These are phyloP conservation scores for Drosophila meridiana DNA, from an alignment of 2,888 invertebrate species.

Conservation along the genomic window DNA sequence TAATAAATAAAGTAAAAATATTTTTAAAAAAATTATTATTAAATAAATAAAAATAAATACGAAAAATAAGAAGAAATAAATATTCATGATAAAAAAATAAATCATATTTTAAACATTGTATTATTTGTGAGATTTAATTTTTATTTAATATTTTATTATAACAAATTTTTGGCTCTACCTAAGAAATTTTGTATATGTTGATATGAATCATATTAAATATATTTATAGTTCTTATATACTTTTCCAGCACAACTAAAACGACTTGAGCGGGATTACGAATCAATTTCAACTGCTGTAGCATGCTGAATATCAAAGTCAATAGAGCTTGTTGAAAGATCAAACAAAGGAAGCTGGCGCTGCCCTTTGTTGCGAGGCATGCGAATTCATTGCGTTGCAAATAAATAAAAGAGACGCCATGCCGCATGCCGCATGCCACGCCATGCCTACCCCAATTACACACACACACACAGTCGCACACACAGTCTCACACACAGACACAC, in stretches of 20 bases:
- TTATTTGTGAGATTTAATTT: no score
- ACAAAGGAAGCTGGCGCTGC: conserved; percentile 33
- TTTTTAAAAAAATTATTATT: no score
- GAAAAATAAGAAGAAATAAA: no score
- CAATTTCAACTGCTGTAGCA: conserved; percentile 8
- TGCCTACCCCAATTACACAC: conserved; percentile 3
- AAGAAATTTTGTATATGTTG: no score
- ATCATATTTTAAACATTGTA: no score
- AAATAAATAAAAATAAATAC: no score
- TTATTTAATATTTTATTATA: no score
- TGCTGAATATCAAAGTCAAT: conserved; percentile 4
- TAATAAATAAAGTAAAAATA: no score
- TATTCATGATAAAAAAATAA: no score
- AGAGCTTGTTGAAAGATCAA: conserved; percentile 3
- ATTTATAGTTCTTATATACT: not conserved
- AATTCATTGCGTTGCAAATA: conserved; percentile 69
- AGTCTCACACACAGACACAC: not conserved
- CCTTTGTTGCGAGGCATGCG: conserved; percentile 37
- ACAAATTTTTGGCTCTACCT: no score
- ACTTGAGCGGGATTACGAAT: not conserved
- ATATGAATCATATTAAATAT: not conserved
- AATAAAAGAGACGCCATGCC: conserved; percentile 57
- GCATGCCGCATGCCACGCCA: conserved; percentile 16
- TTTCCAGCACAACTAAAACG: not conserved
- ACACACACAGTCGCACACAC: conserved; percentile 11